Base-by-base conservation (phyloP, 2,797 vertebrate species). In the Platalea minor region DNA sequence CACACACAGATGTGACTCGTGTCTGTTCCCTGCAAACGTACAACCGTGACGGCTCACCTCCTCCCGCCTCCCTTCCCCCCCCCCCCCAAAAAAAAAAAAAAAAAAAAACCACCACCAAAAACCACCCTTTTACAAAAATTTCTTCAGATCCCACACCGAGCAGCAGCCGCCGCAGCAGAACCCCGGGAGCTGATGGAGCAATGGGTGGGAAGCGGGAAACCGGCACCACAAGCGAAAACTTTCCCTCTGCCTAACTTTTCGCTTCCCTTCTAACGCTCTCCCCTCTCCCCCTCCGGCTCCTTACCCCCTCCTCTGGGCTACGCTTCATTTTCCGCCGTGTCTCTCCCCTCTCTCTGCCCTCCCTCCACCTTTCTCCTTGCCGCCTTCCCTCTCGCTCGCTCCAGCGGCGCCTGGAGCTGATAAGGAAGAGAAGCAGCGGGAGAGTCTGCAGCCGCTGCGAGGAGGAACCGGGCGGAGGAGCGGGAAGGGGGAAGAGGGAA, bases 1-100 rank as follows among this genome's bases (percentile, higher is more conserved):
- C 96, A 43, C 72, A 93, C 96, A 84, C 97, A 94, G 96, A 92
- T 88, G 98, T 95, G 97, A 80, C 92, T 82, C 88, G 81, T 59
- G 80, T 89, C 78, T 91, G 88, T 88, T 69, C 85, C 89, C 78
- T 72, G 89, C 87, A 77, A 94, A 95, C 92, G 95, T 85, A 95
- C 94, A 88, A 83, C 88, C 60, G 83, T 89, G 82, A 90, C 95
- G 69, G 75, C 89, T 67, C 84, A 63, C 91, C 75, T 72, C 82
- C 77, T 61, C 69, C 95, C 90, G 29, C 60, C 61, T 41, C 17
- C 61, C 61, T 5, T 11, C 41, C 28, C 20, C 21, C 37, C 31
- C 53, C 29, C 11, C 24, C 13, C 48, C 7, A 51, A 51, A 16
- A 51, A 51, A 51, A 51, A 53, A 53, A 28, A 53, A 53, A 53